phyloP scores from a whole-genome alignment of 2,113 vertebrate species.

The Promerops cafer region DNA sequence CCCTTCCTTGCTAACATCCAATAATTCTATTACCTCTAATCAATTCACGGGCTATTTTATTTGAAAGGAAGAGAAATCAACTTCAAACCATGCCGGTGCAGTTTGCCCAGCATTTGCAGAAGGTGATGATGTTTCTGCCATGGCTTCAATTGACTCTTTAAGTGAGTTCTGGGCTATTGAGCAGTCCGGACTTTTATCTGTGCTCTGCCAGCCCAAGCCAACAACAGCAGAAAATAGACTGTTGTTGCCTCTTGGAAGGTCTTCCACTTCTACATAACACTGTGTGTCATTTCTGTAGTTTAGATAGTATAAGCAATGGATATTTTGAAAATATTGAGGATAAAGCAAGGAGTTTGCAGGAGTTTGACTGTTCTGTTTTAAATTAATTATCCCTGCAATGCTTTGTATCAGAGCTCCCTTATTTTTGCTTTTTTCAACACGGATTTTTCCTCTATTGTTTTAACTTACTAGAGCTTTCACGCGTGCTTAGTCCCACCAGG shows the following conservation, averaged over 20 bases:
- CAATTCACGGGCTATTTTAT: constrained; percentile 56
- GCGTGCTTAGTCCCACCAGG: not conserved
- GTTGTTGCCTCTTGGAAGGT: not conserved
- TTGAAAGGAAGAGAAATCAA: constrained; percentile 29
- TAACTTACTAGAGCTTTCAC: not conserved
- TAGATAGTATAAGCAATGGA: not conserved
- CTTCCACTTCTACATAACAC: not conserved
- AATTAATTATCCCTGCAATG: not conserved
- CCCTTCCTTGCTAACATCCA: constrained; percentile 55
- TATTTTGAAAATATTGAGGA: not conserved
- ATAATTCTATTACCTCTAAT: constrained; percentile 51
- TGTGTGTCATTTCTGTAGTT: not conserved
- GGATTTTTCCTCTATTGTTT: not conserved
- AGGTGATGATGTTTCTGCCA: not conserved
- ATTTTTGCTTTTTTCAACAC: not conserved
- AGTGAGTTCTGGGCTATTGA: constrained; percentile 1
- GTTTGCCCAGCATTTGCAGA: not conserved
- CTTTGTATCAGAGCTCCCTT: not conserved
- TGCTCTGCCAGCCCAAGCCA: not conserved
- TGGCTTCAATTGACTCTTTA: constrained; percentile 19
- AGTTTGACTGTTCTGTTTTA: not conserved
- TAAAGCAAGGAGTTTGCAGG: not conserved
- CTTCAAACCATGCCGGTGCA: not conserved
- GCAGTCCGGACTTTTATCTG: not conserved
- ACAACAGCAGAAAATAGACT: not conserved